Evolutionary conservation across 64 coral and sea anemone species (phyloP).

Genomic region (Anthopleura sola): DNA sequence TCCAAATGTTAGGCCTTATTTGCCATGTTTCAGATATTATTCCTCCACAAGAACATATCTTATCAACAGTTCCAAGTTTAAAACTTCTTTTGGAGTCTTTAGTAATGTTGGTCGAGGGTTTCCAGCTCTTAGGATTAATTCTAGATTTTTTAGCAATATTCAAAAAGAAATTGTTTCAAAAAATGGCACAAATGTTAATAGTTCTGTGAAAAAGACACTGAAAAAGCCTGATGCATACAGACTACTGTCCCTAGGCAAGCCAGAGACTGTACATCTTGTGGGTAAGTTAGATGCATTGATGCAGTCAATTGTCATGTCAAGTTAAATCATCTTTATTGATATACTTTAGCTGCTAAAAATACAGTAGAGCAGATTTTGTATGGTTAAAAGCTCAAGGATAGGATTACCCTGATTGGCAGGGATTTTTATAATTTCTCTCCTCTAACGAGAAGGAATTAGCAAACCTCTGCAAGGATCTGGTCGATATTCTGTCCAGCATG

Average conservation of each 20-base stretch:
- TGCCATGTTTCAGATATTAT: background rate
- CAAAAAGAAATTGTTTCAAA: background rate
- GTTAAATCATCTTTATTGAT: no score
- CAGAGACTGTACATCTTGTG: conserved; percentile 27
- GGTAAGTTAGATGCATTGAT: conserved; percentile 25
- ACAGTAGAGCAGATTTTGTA: no score
- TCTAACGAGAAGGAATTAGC: no score
- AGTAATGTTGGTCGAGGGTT: background rate
- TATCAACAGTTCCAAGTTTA: background rate
- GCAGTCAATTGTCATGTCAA: no score
- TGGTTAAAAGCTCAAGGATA: no score
- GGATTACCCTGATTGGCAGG: no score
- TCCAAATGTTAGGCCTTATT: background rate
- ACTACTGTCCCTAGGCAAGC: conserved; percentile 43
- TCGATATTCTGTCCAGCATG: no score
- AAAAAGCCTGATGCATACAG: conserved; percentile 38
- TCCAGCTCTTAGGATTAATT: background rate
- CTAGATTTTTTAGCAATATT: background rate
- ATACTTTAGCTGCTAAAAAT: no score
- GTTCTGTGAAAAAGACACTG: background rate
- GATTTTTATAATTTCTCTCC: no score
- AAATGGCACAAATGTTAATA: background rate
- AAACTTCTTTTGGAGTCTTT: background rate
- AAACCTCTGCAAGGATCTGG: no score
- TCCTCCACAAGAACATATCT: background rate